Percentiles rank a stretch among this genome's conserved stretches.
These are phyloP conservation scores for Spisula subtruncata DNA, from an alignment of 2,888 invertebrate genomes.

Conservation along the genomic window DNA sequence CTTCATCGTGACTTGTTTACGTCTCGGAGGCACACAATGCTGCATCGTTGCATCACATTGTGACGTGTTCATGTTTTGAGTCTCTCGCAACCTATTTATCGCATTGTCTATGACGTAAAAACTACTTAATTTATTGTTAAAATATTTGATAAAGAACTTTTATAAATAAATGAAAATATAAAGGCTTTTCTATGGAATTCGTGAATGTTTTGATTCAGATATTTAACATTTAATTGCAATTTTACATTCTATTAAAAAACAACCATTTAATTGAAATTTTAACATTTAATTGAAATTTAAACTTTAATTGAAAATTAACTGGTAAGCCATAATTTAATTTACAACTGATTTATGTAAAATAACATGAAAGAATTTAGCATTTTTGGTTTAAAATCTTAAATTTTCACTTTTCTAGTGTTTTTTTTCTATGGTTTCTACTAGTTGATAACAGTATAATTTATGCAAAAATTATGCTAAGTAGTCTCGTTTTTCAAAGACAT, in stretches of 20 bases:
- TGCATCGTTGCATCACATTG: too few species aligned
- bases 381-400: not conserved
- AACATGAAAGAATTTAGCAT: not conserved
- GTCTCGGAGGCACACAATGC: too few species aligned
- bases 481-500: constrained; percentile 19
- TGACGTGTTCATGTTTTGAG: not conserved
- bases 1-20: not conserved
- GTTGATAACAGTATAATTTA: not conserved
- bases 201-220: too few species aligned
- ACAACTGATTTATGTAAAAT: not conserved
- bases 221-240: too few species aligned
- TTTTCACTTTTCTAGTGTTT: constrained; percentile 7
- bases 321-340: too few species aligned
- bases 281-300: not conserved
- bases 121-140: too few species aligned
- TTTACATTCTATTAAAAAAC: too few species aligned
- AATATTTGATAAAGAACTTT: too few species aligned
- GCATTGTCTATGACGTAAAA: too few species aligned
- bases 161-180: too few species aligned
- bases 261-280: too few species aligned
- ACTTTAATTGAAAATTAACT: not conserved
- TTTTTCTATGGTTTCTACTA: not conserved
- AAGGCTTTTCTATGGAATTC: too few species aligned
- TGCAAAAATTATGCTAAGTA: constrained; percentile 13
- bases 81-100: not conserved